phyloP scores from a whole-genome alignment of 2,113 vertebrate genomes.

The Hemicordylus capensis region DNA sequence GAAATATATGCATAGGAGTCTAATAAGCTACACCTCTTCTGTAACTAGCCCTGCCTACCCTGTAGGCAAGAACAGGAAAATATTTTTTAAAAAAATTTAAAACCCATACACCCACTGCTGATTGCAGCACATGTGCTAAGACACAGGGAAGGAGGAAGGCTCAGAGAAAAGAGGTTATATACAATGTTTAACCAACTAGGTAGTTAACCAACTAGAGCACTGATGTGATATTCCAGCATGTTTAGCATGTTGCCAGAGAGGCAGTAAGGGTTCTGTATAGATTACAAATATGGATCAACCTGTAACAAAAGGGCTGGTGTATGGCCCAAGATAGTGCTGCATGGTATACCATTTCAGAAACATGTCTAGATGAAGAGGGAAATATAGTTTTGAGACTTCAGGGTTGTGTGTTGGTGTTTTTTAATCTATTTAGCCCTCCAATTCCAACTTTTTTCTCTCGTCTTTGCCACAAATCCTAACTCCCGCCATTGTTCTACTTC shows the following conservation, averaged over 20 bases:
- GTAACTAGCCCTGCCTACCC: constrained; percentile 56
- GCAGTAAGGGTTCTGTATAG: neutral
- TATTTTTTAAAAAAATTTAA: constrained; percentile 6
- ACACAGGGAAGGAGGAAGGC: too few relatives aligned
- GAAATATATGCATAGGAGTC: neutral
- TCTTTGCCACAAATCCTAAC: neutral
- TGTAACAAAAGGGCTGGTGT: neutral
- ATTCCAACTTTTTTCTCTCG: neutral
- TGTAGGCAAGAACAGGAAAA: constrained; percentile 42
- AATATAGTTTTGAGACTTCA: neutral
- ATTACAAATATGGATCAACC: neutral
- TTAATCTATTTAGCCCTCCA: neutral
- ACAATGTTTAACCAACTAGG: neutral
- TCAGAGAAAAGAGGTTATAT: too few relatives aligned
- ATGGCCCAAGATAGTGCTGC: neutral
- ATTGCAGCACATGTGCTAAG: neutral
- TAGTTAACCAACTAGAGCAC: neutral
- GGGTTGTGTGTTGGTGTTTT: neutral
- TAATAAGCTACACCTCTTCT: constrained; percentile 46
- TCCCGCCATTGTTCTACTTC: neutral
- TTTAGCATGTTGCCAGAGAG: neutral
- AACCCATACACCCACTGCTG: neutral
- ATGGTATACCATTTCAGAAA: neutral
- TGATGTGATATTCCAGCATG: fast-evolving
- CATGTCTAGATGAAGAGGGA: neutral